Evolutionary conservation across 2,888 invertebrate species (phyloP), one percentile per base, ranked within the genome.

Genomic region (Ochropleura leucogaster): DNA sequence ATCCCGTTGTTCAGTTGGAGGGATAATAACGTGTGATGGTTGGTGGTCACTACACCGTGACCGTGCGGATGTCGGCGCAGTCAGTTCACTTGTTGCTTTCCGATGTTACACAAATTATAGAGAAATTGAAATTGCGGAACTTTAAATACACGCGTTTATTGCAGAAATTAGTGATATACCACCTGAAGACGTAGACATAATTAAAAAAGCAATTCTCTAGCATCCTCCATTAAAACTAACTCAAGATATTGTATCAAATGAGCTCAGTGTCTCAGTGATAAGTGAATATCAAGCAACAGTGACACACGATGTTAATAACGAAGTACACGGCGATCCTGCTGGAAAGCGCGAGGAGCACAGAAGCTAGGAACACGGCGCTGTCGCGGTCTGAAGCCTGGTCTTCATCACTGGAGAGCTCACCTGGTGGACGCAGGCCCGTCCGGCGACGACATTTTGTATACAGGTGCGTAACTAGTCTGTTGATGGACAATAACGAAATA

Each of bases 261-360:
- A 44, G 62, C 68, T 82, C 55, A 78, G 88, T 86, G 73, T 66
- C 30, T 57, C 9, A 77, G 79, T 83, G 74, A 81, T 44, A 77
- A 80, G 79, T 87, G 77, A 84, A 69, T 62, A 76, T 83, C 79
- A 75, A 80, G 64, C 69, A 80, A 66, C 67, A 79, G 74, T 79
- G 80, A n/a, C 72, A 80, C 83, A 91, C 94, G 86, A 98, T 98
- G 98, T 95, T 97, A 92, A 98, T 98, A 92, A 97, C 97, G 42
- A 97, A 97, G 90, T 98, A 97, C 88, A 98, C 98, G n/a, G 97
- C 97, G 68, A 96, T 98, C 77, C 91, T 98, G 89, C 92, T 98
- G 94, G 97, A 97, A 91, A 97, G 97, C 77, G 97, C 97, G n/a
- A 95, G 96, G 88, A 96, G 92, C 72, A 91, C 94, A 67, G 97